Conservation (phyloP, 2,113 vertebrate species). For the Muntiacus muntjak region DNA sequence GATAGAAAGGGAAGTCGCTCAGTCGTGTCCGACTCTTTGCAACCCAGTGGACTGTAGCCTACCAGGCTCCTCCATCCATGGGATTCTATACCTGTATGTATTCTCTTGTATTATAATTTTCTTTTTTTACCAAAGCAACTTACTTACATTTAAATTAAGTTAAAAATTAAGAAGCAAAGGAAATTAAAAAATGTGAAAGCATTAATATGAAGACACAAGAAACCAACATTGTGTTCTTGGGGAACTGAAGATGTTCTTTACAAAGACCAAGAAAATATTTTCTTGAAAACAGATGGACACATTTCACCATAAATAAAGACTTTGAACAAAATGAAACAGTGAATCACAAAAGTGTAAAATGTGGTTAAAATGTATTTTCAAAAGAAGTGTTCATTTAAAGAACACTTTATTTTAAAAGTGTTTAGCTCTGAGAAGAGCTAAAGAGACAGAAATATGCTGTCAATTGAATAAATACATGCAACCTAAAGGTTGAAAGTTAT, state of each 20-base stretch:
- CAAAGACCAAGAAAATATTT: background rate
- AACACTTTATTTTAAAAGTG: background rate
- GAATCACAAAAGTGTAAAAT: background rate
- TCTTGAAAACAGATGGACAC: background rate
- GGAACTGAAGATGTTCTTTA: background rate
- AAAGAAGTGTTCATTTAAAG: background rate
- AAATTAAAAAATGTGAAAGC: background rate
- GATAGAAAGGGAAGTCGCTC: background rate
- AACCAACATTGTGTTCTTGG: background rate
- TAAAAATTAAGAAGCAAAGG: background rate
- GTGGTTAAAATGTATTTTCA: background rate
- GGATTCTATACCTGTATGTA: background rate
- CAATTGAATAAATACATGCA: background rate
- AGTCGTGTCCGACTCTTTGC: no score
- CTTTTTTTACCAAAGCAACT: background rate
- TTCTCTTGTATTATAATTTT: background rate
- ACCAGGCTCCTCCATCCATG: no score
- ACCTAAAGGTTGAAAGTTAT: background rate
- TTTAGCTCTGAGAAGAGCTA: background rate
- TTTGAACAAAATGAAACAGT: background rate
- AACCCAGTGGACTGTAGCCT: no score
- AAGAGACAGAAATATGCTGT: background rate
- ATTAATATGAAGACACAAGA: background rate
- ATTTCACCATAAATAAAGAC: background rate
- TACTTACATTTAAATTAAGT: background rate